phyloP scores from a whole-genome alignment of 2,797 vertebrate genomes.

The Alca torda region DNA sequence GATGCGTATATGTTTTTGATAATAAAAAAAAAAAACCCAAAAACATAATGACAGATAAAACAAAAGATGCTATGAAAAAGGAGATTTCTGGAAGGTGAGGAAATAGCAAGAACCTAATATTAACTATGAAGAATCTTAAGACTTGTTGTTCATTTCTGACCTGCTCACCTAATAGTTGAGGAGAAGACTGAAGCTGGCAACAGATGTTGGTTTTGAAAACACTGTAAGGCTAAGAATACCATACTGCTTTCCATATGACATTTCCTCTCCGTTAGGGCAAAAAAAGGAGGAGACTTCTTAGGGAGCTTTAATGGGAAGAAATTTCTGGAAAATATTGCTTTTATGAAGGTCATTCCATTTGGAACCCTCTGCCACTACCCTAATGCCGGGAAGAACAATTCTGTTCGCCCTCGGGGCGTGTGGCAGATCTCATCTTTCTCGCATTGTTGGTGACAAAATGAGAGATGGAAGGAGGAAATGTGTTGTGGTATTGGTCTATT shows the following conservation, averaged over 20 bases:
- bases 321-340: background rate
- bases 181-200: background rate
- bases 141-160: background rate
- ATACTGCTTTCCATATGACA: background rate
- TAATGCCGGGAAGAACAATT: background rate
- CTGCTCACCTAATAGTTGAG: background rate
- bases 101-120: background rate
- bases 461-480: background rate
- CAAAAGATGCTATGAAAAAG: background rate
- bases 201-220: background rate
- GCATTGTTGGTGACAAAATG: background rate
- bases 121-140: background rate
- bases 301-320: background rate
- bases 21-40: no score
- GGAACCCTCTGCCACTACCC: background rate
- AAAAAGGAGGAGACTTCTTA: background rate
- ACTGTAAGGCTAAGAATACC: background rate
- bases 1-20: background rate
- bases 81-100: background rate
- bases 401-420: background rate
- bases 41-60: background rate
- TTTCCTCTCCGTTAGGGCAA: fast-evolving
- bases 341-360: background rate
- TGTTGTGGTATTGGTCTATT: background rate
- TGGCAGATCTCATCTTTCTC: background rate